A percentile compares a stretch with the other conserved stretches of the same genome.
Evolutionary conservation across 2,797 vertebrate genomes (phyloP).

Genomic region (Mus minutoides): DNA sequence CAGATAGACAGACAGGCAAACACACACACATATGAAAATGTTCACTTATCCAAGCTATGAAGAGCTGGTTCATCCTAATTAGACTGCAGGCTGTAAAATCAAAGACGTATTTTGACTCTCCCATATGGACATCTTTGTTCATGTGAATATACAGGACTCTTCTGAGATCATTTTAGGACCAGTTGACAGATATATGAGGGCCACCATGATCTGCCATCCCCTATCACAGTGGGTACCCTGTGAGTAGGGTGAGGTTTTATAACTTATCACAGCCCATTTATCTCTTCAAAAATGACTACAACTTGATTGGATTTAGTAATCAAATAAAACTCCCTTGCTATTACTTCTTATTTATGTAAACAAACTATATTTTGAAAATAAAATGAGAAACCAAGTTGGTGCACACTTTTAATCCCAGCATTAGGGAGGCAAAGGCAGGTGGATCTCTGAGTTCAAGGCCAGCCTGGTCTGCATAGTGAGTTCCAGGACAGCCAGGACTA

Average conservation of each 20-base stretch:
- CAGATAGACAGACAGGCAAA: background rate
- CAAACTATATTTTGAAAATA: background rate
- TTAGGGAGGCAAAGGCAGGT: background rate
- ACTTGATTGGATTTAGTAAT: background rate
- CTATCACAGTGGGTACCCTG: background rate
- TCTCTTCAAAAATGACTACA: conserved; percentile 4
- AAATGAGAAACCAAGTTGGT: background rate
- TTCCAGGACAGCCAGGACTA: background rate
- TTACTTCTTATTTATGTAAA: background rate
- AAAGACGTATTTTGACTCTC: conserved; percentile 33
- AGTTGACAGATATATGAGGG: background rate
- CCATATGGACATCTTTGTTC: background rate
- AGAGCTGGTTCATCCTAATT: conserved; percentile 18
- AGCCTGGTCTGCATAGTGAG: background rate
- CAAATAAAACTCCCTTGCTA: conserved; percentile 5
- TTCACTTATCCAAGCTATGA: conserved; percentile 1
- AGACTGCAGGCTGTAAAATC: background rate
- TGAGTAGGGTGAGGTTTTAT: background rate
- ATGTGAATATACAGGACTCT: background rate
- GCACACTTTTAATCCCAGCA: background rate
- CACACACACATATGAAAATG: background rate
- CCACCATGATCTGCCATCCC: background rate
- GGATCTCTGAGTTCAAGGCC: background rate
- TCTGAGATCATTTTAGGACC: background rate
- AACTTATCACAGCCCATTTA: background rate